A percentile compares a stretch with the other conserved stretches of the same genome.
Conservation (phyloP, 2,888 invertebrate genomes). For the Eupithecia subfuscata region DNA sequence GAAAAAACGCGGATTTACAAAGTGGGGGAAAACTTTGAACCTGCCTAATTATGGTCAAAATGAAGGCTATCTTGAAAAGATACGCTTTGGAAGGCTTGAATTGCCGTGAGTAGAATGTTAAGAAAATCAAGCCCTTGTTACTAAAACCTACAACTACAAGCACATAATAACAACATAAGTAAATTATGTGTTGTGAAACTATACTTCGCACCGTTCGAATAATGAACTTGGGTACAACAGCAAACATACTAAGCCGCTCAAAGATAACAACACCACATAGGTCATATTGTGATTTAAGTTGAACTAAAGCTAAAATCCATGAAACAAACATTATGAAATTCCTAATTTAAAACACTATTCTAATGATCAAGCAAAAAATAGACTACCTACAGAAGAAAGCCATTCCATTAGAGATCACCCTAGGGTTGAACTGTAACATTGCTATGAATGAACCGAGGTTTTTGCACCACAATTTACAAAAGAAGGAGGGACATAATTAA, state of each 20-base stretch:
- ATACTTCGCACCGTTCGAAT: background rate
- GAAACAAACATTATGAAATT: background rate
- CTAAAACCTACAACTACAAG: background rate
- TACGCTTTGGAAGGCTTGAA: background rate
- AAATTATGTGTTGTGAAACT: background rate
- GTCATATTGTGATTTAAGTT: background rate
- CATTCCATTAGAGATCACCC: background rate
- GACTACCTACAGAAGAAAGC: background rate
- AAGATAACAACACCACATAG: background rate
- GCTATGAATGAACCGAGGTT: constrained; percentile 6
- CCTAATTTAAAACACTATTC: background rate
- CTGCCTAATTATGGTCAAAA: background rate
- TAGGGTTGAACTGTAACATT: background rate
- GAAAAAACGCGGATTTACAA: constrained; percentile 54
- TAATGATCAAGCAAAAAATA: background rate
- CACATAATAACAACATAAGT: background rate
- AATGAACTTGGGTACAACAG: background rate
- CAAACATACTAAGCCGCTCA: background rate
- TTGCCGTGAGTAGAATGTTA: background rate
- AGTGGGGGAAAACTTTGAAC: constrained; percentile 5
- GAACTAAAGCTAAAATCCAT: background rate
- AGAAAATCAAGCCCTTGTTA: background rate
- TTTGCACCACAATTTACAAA: constrained; percentile 7
- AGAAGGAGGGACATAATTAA: constrained; percentile 64
- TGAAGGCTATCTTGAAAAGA: background rate